Conservation (phyloP, 1,140 invertebrate genomes). For the Yoshiicerus persimilis region DNA sequence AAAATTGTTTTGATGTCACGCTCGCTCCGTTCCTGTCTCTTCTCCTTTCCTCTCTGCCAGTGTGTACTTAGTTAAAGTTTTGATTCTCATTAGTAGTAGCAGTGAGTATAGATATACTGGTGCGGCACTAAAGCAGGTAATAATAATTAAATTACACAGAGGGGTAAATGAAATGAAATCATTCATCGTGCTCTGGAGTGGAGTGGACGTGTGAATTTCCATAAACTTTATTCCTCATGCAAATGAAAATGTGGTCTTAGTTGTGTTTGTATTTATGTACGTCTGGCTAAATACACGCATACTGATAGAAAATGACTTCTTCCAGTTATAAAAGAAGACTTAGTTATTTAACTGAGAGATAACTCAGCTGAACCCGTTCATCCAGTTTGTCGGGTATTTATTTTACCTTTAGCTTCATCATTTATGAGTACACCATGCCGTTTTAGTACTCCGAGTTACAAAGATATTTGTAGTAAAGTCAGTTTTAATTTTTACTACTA, state of each 20-base stretch:
- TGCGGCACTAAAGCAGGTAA: background rate
- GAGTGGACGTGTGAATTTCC: conserved; percentile 30
- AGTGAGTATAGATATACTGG: background rate
- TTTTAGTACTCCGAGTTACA: background rate
- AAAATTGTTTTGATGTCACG: background rate
- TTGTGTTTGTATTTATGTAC: background rate
- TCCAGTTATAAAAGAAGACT: background rate
- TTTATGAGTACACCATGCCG: conserved; percentile 12
- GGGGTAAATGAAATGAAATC: background rate
- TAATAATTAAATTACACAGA: background rate
- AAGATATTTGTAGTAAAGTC: background rate
- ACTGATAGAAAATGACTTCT: background rate
- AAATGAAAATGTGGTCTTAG: background rate
- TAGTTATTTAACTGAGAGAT: conserved; percentile 1
- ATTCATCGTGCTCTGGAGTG: background rate
- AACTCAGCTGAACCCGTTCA: conserved; percentile 4
- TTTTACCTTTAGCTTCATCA: conserved; percentile 23
- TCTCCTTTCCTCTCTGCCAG: background rate
- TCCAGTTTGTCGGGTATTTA: conserved; percentile 30
- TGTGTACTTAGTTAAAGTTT: background rate
- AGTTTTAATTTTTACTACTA: conserved; percentile 12
- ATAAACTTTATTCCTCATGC: background rate
- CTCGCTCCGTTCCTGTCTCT: background rate
- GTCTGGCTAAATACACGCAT: background rate
- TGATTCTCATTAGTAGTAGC: background rate